A percentile compares a stretch with the other conserved stretches of the same genome.
Conservation (phyloP, 1,140 invertebrate genomes). For the Hylaeus volcanicus region DNA sequence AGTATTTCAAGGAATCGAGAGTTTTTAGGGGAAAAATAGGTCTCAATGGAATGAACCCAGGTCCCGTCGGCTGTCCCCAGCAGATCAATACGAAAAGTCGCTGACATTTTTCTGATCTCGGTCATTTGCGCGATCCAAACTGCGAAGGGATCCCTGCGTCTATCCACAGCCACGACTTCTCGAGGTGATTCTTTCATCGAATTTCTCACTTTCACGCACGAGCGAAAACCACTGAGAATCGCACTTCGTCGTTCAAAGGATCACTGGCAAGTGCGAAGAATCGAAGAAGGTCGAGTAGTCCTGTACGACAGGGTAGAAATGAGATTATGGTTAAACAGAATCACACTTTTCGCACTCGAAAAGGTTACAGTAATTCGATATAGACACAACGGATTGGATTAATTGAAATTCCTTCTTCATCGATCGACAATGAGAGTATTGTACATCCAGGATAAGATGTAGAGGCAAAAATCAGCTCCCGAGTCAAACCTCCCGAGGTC, state of each 20-base stretch:
- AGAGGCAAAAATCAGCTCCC: too few species aligned
- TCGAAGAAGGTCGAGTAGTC: not conserved
- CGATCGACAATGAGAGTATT: too few species aligned
- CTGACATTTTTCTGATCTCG: slow-evolving; percentile 16
- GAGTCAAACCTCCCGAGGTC: too few species aligned
- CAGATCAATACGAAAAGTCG: slow-evolving; percentile 37
- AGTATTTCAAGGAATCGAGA: not conserved
- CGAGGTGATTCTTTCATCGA: not conserved
- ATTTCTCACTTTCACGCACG: slow-evolving; percentile 13
- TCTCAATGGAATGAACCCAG: not conserved
- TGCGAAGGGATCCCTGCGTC: not conserved
- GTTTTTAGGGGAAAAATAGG: not conserved
- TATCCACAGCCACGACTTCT: not conserved
- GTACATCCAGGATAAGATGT: too few species aligned
- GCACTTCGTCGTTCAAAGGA: not conserved
- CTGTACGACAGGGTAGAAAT: too few species aligned
- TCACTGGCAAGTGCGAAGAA: not conserved
- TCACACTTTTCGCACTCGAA: too few species aligned
- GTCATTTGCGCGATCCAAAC: slow-evolving; percentile 1
- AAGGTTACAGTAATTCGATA: too few species aligned
- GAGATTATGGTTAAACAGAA: too few species aligned
- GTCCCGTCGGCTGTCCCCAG: not conserved
- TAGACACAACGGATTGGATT: too few species aligned
- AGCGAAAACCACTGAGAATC: not conserved
- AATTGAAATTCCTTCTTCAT: too few species aligned